phyloP scores from a whole-genome alignment of 2,113 vertebrate genomes.

The Pterophyllum scalare region DNA sequence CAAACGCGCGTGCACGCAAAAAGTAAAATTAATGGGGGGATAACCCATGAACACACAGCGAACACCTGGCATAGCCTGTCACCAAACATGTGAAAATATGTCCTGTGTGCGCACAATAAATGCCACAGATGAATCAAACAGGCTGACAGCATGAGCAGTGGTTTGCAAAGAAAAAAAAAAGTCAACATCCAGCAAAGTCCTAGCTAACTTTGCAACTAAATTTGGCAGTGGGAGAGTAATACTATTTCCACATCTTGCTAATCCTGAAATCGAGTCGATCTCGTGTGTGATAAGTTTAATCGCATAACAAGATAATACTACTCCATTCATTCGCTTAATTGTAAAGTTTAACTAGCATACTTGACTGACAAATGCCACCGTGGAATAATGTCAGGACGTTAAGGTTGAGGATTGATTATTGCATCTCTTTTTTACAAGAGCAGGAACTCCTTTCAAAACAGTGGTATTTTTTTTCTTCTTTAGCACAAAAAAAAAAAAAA shows the following conservation, averaged over 20 bases:
- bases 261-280: slow-evolving; percentile 61
- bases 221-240: slow-evolving; percentile 79
- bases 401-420: slow-evolving; percentile 84
- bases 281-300: slow-evolving; percentile 44
- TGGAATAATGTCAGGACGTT: slow-evolving; percentile 67
- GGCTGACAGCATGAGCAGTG: slow-evolving; percentile 11
- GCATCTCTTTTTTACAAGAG: slow-evolving; percentile 80
- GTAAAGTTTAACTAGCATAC: slow-evolving; percentile 63
- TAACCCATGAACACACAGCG: slow-evolving; percentile 49
- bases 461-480: slow-evolving; percentile 61
- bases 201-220: slow-evolving; percentile 68
- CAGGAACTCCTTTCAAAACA: slow-evolving; percentile 60
- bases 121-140: slow-evolving; percentile 44
- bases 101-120: slow-evolving; percentile 44
- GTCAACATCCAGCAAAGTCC: slow-evolving; percentile 35
- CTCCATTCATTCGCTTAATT: slow-evolving; percentile 60
- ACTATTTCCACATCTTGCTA: slow-evolving; percentile 64
- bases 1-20: background rate
- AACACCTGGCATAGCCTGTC: slow-evolving; percentile 68
- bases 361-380: slow-evolving; percentile 61
- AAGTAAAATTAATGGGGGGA: slow-evolving; percentile 35
- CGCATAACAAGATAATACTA: slow-evolving; percentile 66
- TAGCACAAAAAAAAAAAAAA: slow-evolving; percentile 53
- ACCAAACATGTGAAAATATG: slow-evolving; percentile 46
- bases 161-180: background rate